phyloP scores from a whole-genome alignment of 1,140 invertebrate genomes.

The Drosophila melanogaster region Release_6_plus_ISO1_MT NT_033777.3:28423001-28423500 shows the following conservation, averaged over 20 bases:
- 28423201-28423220: slow-evolving; percentile 76
- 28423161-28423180: slow-evolving; percentile 48
- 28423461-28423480: slow-evolving; percentile 79
- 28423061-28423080: slow-evolving; percentile 45
- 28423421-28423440: slow-evolving; percentile 60
- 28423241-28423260: slow-evolving; percentile 43
- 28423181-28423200: slow-evolving; percentile 54
- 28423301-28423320: slow-evolving; percentile 23
- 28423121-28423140: slow-evolving; percentile 49
- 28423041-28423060: slow-evolving; percentile 65
- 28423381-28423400: slow-evolving; percentile 38
- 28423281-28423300: slow-evolving; percentile 65
- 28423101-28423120: slow-evolving; percentile 68
- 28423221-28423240: slow-evolving; percentile 16
- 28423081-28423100: slow-evolving; percentile 38
- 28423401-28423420: slow-evolving; percentile 73
- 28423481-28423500: slow-evolving; percentile 77
- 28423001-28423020: slow-evolving; percentile 82
- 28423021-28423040: slow-evolving; percentile 73
- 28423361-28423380: slow-evolving; percentile 1
- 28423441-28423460: slow-evolving; percentile 71
- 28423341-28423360: neutral
- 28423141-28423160: slow-evolving; percentile 53
- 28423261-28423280: slow-evolving; percentile 47
- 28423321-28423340: slow-evolving; percentile 60